Base-by-base conservation (phyloP, 2,888 invertebrate genomes). In the Acanthopleura granulata region DNA sequence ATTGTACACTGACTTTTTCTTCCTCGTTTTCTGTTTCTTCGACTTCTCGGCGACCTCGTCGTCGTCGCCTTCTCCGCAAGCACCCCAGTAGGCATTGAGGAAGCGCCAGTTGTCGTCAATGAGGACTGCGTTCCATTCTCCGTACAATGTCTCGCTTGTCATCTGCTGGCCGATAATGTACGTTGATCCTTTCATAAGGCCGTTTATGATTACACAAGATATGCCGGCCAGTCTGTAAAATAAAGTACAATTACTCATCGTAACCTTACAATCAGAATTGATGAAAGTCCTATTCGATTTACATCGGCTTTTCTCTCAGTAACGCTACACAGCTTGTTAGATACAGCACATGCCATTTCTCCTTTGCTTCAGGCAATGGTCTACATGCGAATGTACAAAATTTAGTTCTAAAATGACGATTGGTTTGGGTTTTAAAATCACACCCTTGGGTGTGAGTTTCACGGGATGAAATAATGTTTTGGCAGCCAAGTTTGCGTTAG, bases 71-170 rank as follows among this genome's bases (percentile, higher is more conserved):
- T 82, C 75, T 22, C 83, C 83, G 72, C 83, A 83, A 75, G 85
- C 79, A 61, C 84, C 87, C 88, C 88, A 87, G 79, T 86, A 87
- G 18, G 86, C 84, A 76, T 88, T 87, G 18, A 88, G 76, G 72
- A 88, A 84, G 4, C 88, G 80, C 88, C 88, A 88, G 66, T 85
- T 76, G n/a, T 79, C 81, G 62, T 84, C 79, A 9, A 88, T 74
- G 16, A 85, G 82, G 11, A 87, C 87, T n/a, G 86, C 87, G 77
- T 88, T 88, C 88, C 88, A 88, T 78, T 88, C 87, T 0, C 87
- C 88, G 51, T 84, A 84, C 78, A 86, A 83, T 61, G 77, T 77
- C 16, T 80, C 76, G 18, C 82, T 80, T 72, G 84, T 79, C 22
- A 87, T 76, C 73, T 76, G 77, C 72, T 83, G 81, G 9, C 87